These are phyloP conservation scores for Odontothrips loti DNA, from an alignment of 2,888 invertebrate species.

Conservation along the genomic window DNA sequence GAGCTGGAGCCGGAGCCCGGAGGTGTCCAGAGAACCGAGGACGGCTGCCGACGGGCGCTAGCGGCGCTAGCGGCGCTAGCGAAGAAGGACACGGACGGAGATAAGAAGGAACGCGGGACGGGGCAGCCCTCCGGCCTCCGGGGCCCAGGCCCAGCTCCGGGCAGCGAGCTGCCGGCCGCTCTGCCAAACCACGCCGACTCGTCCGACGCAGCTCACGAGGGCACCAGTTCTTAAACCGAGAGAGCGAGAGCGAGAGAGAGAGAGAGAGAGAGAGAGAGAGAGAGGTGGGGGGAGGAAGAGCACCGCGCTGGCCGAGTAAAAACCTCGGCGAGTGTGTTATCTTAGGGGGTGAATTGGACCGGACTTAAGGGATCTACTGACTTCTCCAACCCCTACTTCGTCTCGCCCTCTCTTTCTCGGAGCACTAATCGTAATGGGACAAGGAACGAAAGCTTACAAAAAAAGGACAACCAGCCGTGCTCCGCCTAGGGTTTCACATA, in stretches of 20 bases:
- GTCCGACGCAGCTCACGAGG: too few species aligned
- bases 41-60: too few species aligned
- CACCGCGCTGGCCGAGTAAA: background rate
- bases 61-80: too few species aligned
- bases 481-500: background rate
- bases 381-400: background rate
- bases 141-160: too few species aligned
- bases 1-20: too few species aligned
- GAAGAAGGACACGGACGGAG: too few species aligned
- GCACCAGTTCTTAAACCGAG: background rate
- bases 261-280: background rate
- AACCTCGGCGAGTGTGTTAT: slow-evolving; percentile 22
- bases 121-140: too few species aligned
- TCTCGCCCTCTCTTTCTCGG: too few species aligned
- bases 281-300: background rate
- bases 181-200: too few species aligned
- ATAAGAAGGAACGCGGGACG: too few species aligned
- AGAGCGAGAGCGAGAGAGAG: background rate
- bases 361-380: slow-evolving; percentile 19
- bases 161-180: too few species aligned
- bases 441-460: background rate
- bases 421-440: background rate
- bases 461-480: background rate
- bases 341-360: background rate
- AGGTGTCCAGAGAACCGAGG: too few species aligned